phyloP scores from a whole-genome alignment of 1,140 invertebrate genomes.

The Sinella curviseta region DNA sequence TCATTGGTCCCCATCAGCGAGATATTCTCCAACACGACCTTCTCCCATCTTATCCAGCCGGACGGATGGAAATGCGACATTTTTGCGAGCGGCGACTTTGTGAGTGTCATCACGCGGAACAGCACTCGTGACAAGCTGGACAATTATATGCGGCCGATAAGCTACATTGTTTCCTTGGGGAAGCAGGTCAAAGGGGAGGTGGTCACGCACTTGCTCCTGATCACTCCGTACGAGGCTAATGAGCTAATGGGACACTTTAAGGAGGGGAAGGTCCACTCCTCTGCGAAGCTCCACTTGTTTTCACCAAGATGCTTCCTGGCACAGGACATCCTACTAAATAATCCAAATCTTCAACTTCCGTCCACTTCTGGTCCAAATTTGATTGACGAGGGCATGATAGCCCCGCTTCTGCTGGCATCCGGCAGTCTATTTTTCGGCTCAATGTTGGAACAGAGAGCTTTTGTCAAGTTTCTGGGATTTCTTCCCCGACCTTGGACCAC shows the following conservation, averaged over 20 bases:
- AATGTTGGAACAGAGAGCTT: conserved; percentile 29
- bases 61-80: neutral
- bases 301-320: neutral
- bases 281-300: conserved; percentile 23
- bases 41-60: neutral
- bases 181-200: too few species aligned
- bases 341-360: conserved; percentile 5
- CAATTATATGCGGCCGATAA: neutral
- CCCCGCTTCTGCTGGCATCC: conserved; percentile 28
- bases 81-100: conserved; percentile 34
- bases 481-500: too few species aligned
- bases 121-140: too few species aligned
- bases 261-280: too few species aligned
- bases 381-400: neutral
- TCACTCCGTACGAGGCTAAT: conserved; percentile 36
- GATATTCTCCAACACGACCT: neutral
- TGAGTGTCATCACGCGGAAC: neutral
- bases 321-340: conserved; percentile 27
- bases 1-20: neutral
- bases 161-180: neutral
- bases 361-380: neutral
- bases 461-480: conserved; percentile 25
- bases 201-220: too few species aligned
- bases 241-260: conserved; percentile 16
- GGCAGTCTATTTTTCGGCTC: conserved; percentile 28